phyloP scores from a whole-genome alignment of 2,113 vertebrate species.

The Rhabdornis inornatus region DNA sequence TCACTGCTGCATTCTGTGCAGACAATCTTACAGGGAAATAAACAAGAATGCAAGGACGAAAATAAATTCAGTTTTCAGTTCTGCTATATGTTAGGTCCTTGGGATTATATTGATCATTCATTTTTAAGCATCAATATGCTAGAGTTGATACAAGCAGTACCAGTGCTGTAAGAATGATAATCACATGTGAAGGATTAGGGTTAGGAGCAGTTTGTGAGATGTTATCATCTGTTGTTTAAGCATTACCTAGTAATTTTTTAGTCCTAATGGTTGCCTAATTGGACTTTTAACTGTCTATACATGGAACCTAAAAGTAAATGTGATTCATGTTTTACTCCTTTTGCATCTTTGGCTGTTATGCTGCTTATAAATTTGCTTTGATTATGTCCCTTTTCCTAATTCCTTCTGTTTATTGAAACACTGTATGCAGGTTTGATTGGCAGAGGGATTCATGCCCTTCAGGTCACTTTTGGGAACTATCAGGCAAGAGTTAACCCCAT shows the following conservation, averaged over 20 bases:
- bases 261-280: not conserved
- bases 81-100: not conserved
- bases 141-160: not conserved
- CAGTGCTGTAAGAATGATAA: not conserved
- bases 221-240: not conserved
- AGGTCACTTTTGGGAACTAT: not conserved
- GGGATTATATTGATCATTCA: not conserved
- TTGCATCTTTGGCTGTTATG: not conserved
- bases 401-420: not conserved
- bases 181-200: not conserved
- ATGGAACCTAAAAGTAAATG: not conserved
- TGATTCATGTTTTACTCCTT: not conserved
- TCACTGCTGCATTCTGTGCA: not conserved
- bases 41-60: not conserved
- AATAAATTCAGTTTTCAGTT: not conserved
- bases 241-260: not conserved
- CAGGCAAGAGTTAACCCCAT: not conserved
- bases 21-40: not conserved
- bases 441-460: not conserved
- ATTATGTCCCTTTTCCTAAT: not conserved
- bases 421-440: not conserved
- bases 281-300: not conserved
- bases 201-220: not conserved
- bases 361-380: not conserved
- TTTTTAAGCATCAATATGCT: not conserved